Conservation (phyloP, 2,797 vertebrate genomes). For the Lagorchestes hirsutus region DNA sequence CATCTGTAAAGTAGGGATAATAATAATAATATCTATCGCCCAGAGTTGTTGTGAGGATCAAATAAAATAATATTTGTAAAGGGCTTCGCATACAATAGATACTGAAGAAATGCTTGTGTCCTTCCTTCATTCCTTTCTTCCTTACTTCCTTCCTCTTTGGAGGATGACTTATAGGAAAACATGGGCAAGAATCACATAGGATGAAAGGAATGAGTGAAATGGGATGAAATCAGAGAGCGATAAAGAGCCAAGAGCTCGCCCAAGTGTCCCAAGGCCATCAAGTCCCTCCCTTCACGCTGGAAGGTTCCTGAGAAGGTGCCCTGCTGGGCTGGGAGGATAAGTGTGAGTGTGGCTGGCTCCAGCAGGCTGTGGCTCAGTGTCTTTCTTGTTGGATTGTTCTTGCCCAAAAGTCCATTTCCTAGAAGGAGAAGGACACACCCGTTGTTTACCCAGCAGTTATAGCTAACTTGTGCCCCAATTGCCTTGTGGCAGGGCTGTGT, state of each 20-base stretch:
- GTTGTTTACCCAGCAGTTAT: not conserved
- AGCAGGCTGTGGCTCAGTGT: not conserved
- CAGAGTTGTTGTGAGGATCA: not conserved
- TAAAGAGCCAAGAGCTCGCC: not conserved
- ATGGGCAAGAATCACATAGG: not conserved
- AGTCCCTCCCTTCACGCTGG: not conserved
- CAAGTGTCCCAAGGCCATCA: not conserved
- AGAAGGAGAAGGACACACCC: not conserved
- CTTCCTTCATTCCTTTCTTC: not conserved
- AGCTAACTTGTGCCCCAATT: not conserved
- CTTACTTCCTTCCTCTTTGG: not conserved
- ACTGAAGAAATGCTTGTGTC: not conserved
- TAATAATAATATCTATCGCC: no score
- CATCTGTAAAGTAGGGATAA: not conserved
- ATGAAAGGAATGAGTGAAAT: not conserved
- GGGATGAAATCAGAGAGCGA: not conserved
- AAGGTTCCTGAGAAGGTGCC: not conserved
- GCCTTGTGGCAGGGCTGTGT: not conserved
- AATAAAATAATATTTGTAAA: not conserved
- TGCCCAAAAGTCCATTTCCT: not conserved
- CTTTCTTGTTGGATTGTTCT: not conserved
- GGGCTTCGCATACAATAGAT: not conserved
- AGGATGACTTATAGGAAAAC: not conserved
- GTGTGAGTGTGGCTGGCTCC: not conserved
- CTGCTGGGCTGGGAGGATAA: not conserved